A percentile compares a stretch with the other conserved stretches of the same genome.
Conservation (phyloP, 2,797 vertebrate genomes). For the Acomys russatus region DNA sequence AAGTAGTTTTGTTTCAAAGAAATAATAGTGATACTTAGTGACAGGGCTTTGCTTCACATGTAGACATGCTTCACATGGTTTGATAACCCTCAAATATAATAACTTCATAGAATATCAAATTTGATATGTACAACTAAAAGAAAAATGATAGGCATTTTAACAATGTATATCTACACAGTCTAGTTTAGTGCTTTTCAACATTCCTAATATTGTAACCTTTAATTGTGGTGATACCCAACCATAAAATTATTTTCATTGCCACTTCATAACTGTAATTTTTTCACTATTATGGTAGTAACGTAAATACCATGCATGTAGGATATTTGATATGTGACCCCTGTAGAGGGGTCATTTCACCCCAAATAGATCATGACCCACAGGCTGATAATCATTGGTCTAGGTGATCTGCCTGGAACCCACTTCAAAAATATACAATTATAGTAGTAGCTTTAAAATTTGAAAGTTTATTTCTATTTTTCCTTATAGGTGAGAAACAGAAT, state of each 20-base stretch:
- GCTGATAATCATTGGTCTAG: neutral
- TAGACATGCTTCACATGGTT: too few relatives aligned
- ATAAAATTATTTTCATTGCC: neutral
- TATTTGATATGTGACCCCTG: neutral
- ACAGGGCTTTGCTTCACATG: neutral
- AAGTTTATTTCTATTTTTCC: neutral
- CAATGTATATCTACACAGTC: neutral
- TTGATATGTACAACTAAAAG: neutral
- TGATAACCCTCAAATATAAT: neutral
- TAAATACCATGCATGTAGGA: neutral
- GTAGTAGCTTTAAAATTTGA: constrained; percentile 19
- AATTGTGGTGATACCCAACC: neutral
- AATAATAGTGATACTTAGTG: neutral
- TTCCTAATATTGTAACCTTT: neutral
- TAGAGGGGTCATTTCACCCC: neutral
- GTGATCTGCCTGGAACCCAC: neutral
- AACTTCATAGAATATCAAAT: neutral
- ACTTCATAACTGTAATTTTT: neutral
- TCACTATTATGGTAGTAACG: too few relatives aligned
- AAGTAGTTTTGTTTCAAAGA: too few relatives aligned
- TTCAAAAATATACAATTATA: constrained; percentile 7
- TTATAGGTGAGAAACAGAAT: neutral
- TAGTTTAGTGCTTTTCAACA: neutral
- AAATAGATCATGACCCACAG: neutral
- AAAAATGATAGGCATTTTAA: neutral